Conservation (phyloP, 2,113 vertebrate genomes). For the Parotia lawesii region DNA sequence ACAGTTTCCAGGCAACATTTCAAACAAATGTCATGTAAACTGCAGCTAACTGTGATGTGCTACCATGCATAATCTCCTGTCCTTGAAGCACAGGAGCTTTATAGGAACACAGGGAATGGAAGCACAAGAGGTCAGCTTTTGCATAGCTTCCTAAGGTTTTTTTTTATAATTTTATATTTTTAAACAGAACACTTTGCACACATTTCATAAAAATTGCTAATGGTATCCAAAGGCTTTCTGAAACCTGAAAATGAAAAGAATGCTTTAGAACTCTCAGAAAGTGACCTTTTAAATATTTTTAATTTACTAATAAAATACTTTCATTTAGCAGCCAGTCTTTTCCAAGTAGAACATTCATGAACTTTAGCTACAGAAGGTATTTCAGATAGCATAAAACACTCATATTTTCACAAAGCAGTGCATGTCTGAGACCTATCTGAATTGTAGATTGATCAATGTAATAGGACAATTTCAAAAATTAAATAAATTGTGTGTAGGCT, state of each 20-base stretch:
- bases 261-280: not conserved
- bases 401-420: not conserved
- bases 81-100: conserved; percentile 31
- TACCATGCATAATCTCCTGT: conserved; percentile 2
- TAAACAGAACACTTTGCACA: not conserved
- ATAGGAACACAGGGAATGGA: not conserved
- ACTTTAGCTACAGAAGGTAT: not conserved
- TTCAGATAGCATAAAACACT: not conserved
- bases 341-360: not conserved
- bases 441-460: not conserved
- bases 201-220: not conserved
- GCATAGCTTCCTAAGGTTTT: not conserved
- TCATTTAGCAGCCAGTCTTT: not conserved
- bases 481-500: not conserved
- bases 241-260: conserved; percentile 5
- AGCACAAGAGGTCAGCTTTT: not conserved
- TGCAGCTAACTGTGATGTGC: not conserved
- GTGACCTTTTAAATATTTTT: not conserved
- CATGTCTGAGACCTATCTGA: not conserved
- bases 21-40: conserved; percentile 9
- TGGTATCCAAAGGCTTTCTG: not conserved
- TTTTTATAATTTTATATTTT: not conserved
- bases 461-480: not conserved
- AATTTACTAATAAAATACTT: not conserved
- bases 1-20: conserved; percentile 45